Evolutionary conservation across 1,140 invertebrate species (phyloP), one percentile per base, ranked within the genome.

Genomic region (Heliothis virescens): DNA sequence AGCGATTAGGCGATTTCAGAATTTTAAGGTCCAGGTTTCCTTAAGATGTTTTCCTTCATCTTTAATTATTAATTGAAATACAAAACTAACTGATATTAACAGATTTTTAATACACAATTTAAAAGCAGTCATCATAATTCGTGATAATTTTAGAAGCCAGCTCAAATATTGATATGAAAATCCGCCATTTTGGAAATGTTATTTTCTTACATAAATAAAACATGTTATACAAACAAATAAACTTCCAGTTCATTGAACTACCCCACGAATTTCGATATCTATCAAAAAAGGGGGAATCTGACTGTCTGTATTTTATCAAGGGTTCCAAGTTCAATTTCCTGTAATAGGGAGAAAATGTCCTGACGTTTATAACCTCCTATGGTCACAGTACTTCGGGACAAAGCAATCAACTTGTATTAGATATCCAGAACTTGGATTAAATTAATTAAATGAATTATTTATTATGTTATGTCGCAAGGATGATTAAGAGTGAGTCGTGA

Each of bases 361-460:
- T 50, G 63, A 16, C 16, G 15, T 26, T 69, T 52, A 69, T 69
- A 18, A 69, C 65, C 18, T 11, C 18, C 65, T n/a, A 26, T 2
- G 12, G 18, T 12, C 47, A 15, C 10, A 69, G 3, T 13, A 21
- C 16, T 29, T 7, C 15, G 65, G 65, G 65, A 18, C n/a, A 52
- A 29, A 29, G 48, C 53, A 52, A 69, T 69, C 50, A 26, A 69
- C 26, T 15, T 21, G 11, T 52, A 62, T 74, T 60, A 62, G 57
- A n/a, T 50, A 60, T 34, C 1, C 12, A 50, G 21, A 74, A 74
- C 29, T 74, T 50, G 26, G 57, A 74, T 74, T 29, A 74, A 47
- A 50, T 74, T 74, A 50, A 50, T 62, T 15, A 60, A 50, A 74
- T 74, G 0, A 16, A 15, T 34, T 48, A 47, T 60, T 62, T 26